phyloP scores from a whole-genome alignment of 2,797 vertebrate genomes.

The Tragopan temminckii region DNA sequence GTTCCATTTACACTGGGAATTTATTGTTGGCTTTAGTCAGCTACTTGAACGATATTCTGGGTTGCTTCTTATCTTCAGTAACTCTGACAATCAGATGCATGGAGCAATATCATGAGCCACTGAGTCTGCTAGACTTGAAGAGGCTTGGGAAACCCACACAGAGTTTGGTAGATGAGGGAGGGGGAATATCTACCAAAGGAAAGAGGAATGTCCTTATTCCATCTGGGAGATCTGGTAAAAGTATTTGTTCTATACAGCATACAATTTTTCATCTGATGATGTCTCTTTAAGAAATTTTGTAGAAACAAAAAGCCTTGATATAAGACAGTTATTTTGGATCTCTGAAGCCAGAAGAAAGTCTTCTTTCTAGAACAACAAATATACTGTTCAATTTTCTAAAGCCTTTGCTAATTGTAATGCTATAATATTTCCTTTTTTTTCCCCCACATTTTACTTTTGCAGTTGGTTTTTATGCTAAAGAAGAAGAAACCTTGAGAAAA shows the following conservation, averaged over 20 bases:
- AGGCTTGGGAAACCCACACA: conserved; percentile 16
- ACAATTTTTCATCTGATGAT: not conserved
- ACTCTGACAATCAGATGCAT: not conserved
- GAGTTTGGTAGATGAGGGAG: not conserved
- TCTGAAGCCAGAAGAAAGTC: not conserved
- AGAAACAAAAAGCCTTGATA: conserved; percentile 36
- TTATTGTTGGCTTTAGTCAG: not conserved
- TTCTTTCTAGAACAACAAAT: not conserved
- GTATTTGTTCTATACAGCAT: not conserved
- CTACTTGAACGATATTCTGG: not conserved
- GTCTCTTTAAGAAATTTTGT: not conserved
- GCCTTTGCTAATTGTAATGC: conserved; percentile 14
- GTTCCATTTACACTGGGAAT: not conserved
- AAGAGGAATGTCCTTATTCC: not conserved
- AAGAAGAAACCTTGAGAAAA: conserved; percentile 41
- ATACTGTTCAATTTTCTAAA: not conserved
- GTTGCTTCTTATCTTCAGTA: not conserved
- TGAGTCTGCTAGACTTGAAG: not conserved
- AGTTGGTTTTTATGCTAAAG: conserved; percentile 29
- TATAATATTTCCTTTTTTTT: conserved; percentile 30
- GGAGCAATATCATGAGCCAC: not conserved
- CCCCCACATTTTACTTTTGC: conserved; percentile 20
- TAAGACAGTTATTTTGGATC: conserved; percentile 28
- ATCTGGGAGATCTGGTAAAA: not conserved
- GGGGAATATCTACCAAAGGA: not conserved